phyloP scores from a whole-genome alignment of 64 coral and sea anemone genomes.

The Hydrozoanthus tunicans region DNA sequence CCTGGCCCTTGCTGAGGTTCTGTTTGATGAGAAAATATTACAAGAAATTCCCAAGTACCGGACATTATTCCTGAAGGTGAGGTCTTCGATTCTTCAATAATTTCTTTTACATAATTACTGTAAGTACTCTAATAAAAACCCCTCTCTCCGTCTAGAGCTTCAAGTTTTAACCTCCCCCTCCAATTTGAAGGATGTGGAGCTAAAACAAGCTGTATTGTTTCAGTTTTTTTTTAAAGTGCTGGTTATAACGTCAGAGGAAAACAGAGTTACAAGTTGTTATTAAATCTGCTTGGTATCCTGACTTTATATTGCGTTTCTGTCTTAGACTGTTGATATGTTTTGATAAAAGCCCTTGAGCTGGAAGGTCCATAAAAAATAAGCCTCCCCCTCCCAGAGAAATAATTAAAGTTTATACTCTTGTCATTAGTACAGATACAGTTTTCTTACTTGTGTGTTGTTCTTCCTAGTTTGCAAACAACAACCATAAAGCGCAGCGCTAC shows the following conservation, averaged over 20 bases:
- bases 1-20: conserved; percentile 77
- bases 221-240: too few relatives aligned
- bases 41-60: conserved; percentile 87
- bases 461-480: conserved; percentile 86
- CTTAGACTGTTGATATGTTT: too few relatives aligned
- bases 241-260: too few relatives aligned
- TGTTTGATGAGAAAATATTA: conserved; percentile 87
- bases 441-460: neutral
- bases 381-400: neutral
- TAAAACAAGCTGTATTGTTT: too few relatives aligned
- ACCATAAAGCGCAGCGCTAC: conserved; percentile 96
- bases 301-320: neutral
- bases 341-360: too few relatives aligned
- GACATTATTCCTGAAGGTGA: conserved; percentile 78
- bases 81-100: neutral
- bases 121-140: too few relatives aligned
- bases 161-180: neutral
- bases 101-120: too few relatives aligned
- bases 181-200: neutral
- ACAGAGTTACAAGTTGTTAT: neutral
- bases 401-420: neutral
- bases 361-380: neutral
- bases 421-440: neutral
- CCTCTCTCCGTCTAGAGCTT: too few relatives aligned
- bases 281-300: too few relatives aligned